Evolutionary conservation across 2,797 vertebrate genomes (phyloP).

Genomic region (Poeciliopsis paucimaculata): DNA sequence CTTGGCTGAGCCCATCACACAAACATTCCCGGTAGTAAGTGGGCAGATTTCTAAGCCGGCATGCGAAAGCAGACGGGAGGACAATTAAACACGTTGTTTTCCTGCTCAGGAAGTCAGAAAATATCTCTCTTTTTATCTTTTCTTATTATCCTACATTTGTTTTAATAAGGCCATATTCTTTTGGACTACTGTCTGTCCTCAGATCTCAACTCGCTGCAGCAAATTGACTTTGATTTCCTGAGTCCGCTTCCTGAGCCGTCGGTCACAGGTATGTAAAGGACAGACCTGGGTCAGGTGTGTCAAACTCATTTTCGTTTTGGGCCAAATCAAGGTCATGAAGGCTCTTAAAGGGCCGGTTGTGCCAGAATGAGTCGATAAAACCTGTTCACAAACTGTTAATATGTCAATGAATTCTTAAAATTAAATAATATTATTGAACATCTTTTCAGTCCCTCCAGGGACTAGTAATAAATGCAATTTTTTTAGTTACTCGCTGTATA

Average conservation of each 20-base stretch:
- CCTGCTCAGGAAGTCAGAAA: background rate
- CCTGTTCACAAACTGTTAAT: no score
- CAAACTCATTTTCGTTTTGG: no score
- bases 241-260: conserved; percentile 86
- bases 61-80: background rate
- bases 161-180: background rate
- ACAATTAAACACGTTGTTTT: conserved; percentile 3
- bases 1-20: background rate
- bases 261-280: conserved; percentile 80
- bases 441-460: no score
- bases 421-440: no score
- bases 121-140: background rate
- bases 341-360: no score
- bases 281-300: background rate
- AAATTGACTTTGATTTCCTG: conserved; percentile 76
- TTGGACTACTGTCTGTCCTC: conserved; percentile 19
- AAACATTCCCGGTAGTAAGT: conserved; percentile 4
- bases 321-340: no score
- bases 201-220: conserved; percentile 76
- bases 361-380: no score
- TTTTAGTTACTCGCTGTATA: no score
- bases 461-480: no score
- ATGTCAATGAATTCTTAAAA: no score
- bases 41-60: background rate
- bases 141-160: background rate